Base-by-base conservation (phyloP, 2,797 vertebrate species). In the Notolabrus celidotus region DNA sequence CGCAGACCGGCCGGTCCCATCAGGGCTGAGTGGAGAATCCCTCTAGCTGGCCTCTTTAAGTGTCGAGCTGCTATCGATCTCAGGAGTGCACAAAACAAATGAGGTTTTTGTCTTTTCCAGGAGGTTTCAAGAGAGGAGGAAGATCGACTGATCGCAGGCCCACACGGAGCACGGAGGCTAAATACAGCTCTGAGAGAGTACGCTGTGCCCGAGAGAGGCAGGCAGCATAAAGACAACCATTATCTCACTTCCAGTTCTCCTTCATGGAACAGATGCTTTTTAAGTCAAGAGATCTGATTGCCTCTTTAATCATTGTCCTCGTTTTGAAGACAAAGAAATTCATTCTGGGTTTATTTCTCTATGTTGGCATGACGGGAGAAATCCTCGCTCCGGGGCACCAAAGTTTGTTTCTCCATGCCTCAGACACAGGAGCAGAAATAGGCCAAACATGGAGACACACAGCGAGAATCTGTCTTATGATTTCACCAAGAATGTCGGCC, bases 401-500 rank as follows among this genome's bases (percentile, higher is more conserved):
- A 53, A 20, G 27, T 64, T 49, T 33, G 36, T 39, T 62, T 47
- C 23, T 79, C 42, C 47, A 4, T 14, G 50, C 23, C 20, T 61
- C 50, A 49, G 20, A 75, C 53, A 34, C 50, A 41, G 50, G 38
- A 52, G 59, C 36, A 66, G 31, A 57, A 58, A 71, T 2, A 33
- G 25, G 39, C 43, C 3, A 41, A 77, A 53, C 63, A 31, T 1
- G 42, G 49, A 65, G 43, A 78, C 45, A 61, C 66, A 71, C 67
- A 76, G 76, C 16, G 9, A 55, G 63, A 62, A 66, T 55, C 86
- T 70, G 83, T 89, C 88, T 89, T 87, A 89, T 90, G 87, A 90
- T 88, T 84, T 77, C 75, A 74, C 39, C 79, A 88, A 86, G 85
- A 89, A 92, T 87, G 86, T 88, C 82, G 71, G 82, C 80, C 67